phyloP scores from a whole-genome alignment of 2,888 invertebrate genomes.

The Exephanes ischioxanthus region DNA sequence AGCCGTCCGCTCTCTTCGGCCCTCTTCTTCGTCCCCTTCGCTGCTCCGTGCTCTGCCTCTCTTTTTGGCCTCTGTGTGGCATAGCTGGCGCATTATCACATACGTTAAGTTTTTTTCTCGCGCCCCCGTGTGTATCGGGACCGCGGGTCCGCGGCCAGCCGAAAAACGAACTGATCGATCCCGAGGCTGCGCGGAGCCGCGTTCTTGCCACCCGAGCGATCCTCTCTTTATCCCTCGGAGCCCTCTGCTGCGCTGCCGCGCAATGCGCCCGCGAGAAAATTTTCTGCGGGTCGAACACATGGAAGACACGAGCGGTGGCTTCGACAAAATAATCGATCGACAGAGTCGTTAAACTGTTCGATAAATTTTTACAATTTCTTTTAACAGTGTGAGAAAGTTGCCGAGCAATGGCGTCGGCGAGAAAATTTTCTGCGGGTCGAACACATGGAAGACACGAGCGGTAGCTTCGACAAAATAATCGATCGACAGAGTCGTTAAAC shows the following conservation, averaged over 20 bases:
- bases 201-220: conserved; percentile 52
- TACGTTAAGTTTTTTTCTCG: conserved; percentile 76
- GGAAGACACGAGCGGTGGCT: no score
- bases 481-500: not conserved
- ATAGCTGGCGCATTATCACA: conserved; percentile 78
- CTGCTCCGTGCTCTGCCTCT: conserved; percentile 27
- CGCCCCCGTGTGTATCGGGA: conserved; percentile 72
- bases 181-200: conserved; percentile 42
- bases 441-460: not conserved
- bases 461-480: not conserved
- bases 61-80: conserved; percentile 67
- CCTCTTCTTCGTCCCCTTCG: conserved; percentile 65
- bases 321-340: not conserved
- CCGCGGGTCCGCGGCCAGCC: conserved; percentile 38
- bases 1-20: conserved; percentile 45
- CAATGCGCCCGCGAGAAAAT: conserved; percentile 2
- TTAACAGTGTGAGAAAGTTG: not conserved
- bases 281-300: not conserved
- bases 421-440: not conserved
- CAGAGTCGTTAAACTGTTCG: not conserved
- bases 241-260: conserved; percentile 23
- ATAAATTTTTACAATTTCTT: no score
- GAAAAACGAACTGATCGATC: conserved; percentile 68
- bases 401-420: conserved; percentile 9
- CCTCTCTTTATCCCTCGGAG: conserved; percentile 29